A percentile compares a stretch with the other conserved stretches of the same genome.
phyloP scores from a whole-genome alignment of 2,888 invertebrate species.

The Seira ritae region DNA sequence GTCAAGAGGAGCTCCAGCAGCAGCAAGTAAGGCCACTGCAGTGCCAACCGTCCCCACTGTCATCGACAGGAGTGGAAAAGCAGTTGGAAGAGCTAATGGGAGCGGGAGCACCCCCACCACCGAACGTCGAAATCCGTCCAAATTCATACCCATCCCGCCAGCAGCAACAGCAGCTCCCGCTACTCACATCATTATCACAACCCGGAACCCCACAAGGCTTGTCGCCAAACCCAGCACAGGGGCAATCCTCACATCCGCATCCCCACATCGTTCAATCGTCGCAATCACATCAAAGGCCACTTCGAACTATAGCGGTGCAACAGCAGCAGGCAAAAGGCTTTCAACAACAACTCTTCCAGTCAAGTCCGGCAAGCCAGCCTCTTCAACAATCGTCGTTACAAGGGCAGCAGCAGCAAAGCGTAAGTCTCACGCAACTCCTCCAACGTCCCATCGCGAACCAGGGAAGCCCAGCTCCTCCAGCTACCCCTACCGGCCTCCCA shows the following conservation, averaged over 20 bases:
- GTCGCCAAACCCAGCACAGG: background rate
- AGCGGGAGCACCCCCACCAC: slow-evolving; percentile 37
- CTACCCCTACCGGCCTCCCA: slow-evolving; percentile 21
- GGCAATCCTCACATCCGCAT: slow-evolving; percentile 23
- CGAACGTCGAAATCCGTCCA: slow-evolving; percentile 56
- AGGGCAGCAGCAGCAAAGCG: slow-evolving; percentile 3
- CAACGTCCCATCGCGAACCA: slow-evolving; percentile 51
- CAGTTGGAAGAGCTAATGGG: slow-evolving; percentile 51
- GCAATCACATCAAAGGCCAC: slow-evolving; percentile 16
- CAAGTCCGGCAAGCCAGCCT: background rate
- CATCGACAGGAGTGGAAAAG: slow-evolving; percentile 24
- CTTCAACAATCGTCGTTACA: slow-evolving; percentile 11
- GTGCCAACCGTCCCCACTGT: slow-evolving; percentile 2
- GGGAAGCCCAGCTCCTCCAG: background rate
- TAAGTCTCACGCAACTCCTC: slow-evolving; percentile 51
- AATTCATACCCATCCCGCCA: slow-evolving; percentile 31
- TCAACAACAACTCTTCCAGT: background rate
- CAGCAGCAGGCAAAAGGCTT: slow-evolving; percentile 13
- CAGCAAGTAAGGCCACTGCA: slow-evolving; percentile 28
- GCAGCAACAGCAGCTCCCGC: slow-evolving; percentile 38
- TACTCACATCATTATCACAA: slow-evolving; percentile 40
- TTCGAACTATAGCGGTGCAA: background rate
- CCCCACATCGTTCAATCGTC: slow-evolving; percentile 21
- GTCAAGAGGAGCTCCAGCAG: slow-evolving; percentile 39
- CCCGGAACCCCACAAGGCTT: background rate